A percentile compares a stretch with the other conserved stretches of the same genome.
phyloP scores from a whole-genome alignment of 2,797 vertebrate species.

The Enoplosus armatus region DNA sequence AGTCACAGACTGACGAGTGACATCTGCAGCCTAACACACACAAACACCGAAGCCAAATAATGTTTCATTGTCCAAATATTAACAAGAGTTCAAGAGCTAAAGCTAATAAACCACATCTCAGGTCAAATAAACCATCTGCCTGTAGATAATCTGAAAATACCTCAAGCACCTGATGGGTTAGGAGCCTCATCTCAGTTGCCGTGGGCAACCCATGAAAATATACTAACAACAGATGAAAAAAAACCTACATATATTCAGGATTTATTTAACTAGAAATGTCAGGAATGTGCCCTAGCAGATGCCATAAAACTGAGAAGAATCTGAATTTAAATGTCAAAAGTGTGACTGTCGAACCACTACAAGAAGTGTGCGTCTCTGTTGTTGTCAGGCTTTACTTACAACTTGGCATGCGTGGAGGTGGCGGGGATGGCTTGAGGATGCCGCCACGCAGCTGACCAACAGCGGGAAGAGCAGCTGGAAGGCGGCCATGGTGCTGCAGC shows the following conservation, averaged over 20 bases:
- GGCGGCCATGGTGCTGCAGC: slow-evolving; percentile 89
- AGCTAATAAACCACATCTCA: slow-evolving; percentile 37
- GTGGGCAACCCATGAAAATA: slow-evolving; percentile 40
- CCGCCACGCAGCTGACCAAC: slow-evolving; percentile 75
- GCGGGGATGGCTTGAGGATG: slow-evolving; percentile 69
- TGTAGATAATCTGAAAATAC: slow-evolving; percentile 19
- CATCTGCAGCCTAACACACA: too few relatives aligned
- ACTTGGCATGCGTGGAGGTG: slow-evolving; percentile 83
- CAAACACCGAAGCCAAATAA: slow-evolving; percentile 10
- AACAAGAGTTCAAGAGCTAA: slow-evolving; percentile 8
- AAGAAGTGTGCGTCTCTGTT: background rate
- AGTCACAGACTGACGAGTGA: background rate
- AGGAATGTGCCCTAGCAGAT: slow-evolving; percentile 20
- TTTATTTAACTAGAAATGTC: slow-evolving; percentile 16
- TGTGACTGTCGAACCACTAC: background rate
- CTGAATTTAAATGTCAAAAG: background rate
- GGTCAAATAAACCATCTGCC: slow-evolving; percentile 42
- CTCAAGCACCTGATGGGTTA: slow-evolving; percentile 38
- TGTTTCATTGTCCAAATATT: slow-evolving; percentile 13
- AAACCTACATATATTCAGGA: background rate
- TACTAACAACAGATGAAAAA: slow-evolving; percentile 32
- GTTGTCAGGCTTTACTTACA: slow-evolving; percentile 83
- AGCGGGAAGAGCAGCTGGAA: slow-evolving; percentile 86
- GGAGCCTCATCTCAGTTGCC: slow-evolving; percentile 20
- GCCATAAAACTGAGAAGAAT: background rate